Base-by-base conservation (phyloP, 2,113 vertebrate species). In the Eidolon helvum region DNA sequence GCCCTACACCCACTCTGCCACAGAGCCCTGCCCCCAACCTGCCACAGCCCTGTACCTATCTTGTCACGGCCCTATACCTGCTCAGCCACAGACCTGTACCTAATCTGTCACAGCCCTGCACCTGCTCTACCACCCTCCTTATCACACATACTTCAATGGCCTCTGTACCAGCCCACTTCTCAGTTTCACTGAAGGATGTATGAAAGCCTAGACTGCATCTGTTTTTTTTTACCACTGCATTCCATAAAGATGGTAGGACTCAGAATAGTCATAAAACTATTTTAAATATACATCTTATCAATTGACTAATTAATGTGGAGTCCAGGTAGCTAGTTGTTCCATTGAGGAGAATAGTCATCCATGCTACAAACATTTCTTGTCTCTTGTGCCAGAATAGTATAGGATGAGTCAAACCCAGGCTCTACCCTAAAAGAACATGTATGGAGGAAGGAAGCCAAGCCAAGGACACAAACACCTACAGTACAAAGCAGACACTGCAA, bases 231-330 rank as follows among this genome's bases (percentile, higher is more conserved):
- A 88, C 5, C 35, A 55, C 33, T 55, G 7, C 92, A 66, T 85
- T 55, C 53, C 53, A 40, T 61, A n/a, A 89, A 84, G 45, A 72
- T 18, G 63, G 22, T 18, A 91, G 30, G 53, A n/a, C 50, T 65
- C 45, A 57, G 45, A 91, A 87, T 72, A 92, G 33, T 57, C 40
- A 55, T 68, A 72, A 94, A 19, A 82, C 33, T 40, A 75, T 71
- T 63, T 86, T 35, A 95, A 82, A 69, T 4, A 35, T 14, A 87
- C 11, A 85, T 30, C 21, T 84, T 72, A 85, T 82, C 45, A 96
- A 90, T 77, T 80, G 94, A 93, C 43, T 63, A 59, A 96, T 57
- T 65, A 33, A 66, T 40, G 7, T 90, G 71, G 66, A 90, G 33
- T 43, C 61, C 45, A 94, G 68, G 18, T 82, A 82, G 63, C 24